Conservation (phyloP, 2,797 vertebrate species). For the Melanotaenia trifasciata region DNA sequence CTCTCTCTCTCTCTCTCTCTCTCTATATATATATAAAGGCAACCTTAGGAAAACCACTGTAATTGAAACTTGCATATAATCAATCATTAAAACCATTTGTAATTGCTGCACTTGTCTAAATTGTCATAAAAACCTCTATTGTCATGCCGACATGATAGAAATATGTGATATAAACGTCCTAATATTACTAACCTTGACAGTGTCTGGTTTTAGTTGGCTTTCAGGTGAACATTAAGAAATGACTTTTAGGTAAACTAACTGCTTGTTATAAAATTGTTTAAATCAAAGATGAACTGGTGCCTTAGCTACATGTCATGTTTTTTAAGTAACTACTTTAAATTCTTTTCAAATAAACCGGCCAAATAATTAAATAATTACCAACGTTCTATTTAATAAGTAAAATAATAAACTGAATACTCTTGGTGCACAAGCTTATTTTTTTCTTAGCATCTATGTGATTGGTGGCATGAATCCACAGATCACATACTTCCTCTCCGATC, state of each 20-base stretch:
- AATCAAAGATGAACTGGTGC: background rate
- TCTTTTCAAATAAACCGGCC: background rate
- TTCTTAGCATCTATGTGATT: constrained; percentile 19
- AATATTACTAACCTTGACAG: background rate
- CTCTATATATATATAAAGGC: too few relatives aligned
- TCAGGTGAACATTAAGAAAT: background rate
- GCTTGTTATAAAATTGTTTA: background rate
- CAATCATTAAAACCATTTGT: background rate
- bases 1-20: too few relatives aligned
- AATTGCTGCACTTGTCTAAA: background rate
- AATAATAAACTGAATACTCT: background rate
- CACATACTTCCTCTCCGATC: constrained; percentile 48
- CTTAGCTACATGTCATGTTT: background rate
- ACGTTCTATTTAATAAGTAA: background rate
- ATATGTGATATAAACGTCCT: background rate
- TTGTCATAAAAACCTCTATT: background rate
- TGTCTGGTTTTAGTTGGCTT: background rate
- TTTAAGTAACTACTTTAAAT: background rate
- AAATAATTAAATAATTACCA: background rate
- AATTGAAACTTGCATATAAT: background rate
- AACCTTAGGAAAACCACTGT: background rate
- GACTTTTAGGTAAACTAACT: background rate
- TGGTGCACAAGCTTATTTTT: constrained; percentile 1
- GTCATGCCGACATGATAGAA: background rate
- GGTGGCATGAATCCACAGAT: constrained; percentile 30